A percentile compares a stretch with the other conserved stretches of the same genome.
Evolutionary conservation across 2,888 invertebrate genomes (phyloP).

Genomic region (Busseola fusca): DNA sequence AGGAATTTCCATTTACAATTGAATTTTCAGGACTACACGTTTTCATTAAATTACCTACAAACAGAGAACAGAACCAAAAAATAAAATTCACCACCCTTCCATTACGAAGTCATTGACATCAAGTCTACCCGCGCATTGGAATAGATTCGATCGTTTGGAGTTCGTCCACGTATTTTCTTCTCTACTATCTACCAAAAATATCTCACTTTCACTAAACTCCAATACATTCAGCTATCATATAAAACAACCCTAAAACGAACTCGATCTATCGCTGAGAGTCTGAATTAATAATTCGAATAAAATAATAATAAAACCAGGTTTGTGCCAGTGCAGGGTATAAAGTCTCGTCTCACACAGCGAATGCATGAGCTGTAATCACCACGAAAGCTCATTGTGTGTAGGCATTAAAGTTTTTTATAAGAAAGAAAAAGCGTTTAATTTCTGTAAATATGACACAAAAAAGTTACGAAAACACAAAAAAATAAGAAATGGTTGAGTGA

Average conservation of each 20-base stretch:
- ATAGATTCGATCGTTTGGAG: constrained; percentile 44
- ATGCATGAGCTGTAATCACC: background rate
- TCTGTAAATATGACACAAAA: too few relatives aligned
- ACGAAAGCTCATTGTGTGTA: background rate
- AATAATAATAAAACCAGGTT: background rate
- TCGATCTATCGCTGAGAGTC: constrained; percentile 22
- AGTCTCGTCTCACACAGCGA: background rate
- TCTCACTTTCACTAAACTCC: constrained; percentile 29
- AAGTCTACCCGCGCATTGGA: constrained; percentile 17
- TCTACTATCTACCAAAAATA: constrained; percentile 36
- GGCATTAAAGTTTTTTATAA: too few relatives aligned
- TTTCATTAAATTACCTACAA: constrained; percentile 37
- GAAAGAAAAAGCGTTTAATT: too few relatives aligned
- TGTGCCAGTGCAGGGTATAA: background rate
- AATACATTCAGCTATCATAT: constrained; percentile 33
- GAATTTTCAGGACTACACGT: constrained; percentile 32
- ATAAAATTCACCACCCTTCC: constrained; percentile 28
- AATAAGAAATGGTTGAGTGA: too few relatives aligned
- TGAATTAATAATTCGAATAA: constrained; percentile 16
- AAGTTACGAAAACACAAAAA: too few relatives aligned
- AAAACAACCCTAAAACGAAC: constrained; percentile 30
- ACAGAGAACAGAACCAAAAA: constrained; percentile 30
- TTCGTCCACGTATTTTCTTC: constrained; percentile 46
- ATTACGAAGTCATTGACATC: constrained; percentile 47
- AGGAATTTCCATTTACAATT: constrained; percentile 31